Conservation (phyloP, 2,888 invertebrate genomes). For the Aromia moschata region DNA sequence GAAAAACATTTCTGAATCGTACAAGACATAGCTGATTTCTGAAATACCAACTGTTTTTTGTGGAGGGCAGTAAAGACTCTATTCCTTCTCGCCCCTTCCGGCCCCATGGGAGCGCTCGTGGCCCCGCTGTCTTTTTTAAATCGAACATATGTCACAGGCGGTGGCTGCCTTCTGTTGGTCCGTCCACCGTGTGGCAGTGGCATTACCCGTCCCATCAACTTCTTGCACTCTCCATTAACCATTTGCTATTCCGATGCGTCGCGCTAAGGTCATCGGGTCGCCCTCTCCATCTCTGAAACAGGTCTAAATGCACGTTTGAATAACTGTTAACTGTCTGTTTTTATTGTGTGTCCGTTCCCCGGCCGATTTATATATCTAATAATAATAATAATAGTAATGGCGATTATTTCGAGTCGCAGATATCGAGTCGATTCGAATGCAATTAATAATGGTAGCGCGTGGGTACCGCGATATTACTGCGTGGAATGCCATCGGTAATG, state of each 20-base stretch:
- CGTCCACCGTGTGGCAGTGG: neutral
- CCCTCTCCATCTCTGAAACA: conserved; percentile 8
- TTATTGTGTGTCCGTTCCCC: neutral
- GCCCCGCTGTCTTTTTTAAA: neutral
- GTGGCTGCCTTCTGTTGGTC: conserved; percentile 14
- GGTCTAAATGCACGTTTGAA: conserved; percentile 9
- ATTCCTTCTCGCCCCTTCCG: neutral
- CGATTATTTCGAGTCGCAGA: no score
- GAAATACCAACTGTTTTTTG: no score
- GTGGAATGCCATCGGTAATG: no score
- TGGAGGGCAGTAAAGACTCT: no score
- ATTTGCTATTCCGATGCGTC: conserved; percentile 20
- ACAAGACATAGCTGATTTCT: no score
- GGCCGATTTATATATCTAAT: no score
- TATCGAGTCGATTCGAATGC: neutral
- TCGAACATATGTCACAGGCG: conserved; percentile 15
- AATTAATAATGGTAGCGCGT: no score
- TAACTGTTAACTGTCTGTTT: conserved; percentile 3
- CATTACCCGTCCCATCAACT: conserved; percentile 19
- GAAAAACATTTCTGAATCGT: no score
- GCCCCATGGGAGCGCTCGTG: neutral
- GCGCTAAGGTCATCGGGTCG: conserved; percentile 15
- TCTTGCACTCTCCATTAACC: conserved; percentile 19
- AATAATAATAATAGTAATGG: no score
- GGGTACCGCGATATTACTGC: no score